A percentile compares a stretch with the other conserved stretches of the same genome.
These are phyloP conservation scores for Macropis europaea DNA, from an alignment of 2,888 invertebrate species.

Conservation along the genomic window DNA sequence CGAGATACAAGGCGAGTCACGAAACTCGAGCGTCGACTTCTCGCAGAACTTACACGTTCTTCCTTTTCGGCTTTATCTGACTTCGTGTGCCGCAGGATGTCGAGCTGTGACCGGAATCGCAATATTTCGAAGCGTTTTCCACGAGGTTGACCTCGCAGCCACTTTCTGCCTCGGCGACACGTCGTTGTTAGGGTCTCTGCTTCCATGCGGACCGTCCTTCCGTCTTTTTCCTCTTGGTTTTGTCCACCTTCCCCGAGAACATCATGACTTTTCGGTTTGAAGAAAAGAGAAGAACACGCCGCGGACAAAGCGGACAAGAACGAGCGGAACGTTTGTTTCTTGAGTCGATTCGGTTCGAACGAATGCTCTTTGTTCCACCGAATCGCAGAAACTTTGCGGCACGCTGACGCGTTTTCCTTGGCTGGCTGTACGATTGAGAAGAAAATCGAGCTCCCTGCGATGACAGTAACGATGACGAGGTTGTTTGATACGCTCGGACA, in stretches of 20 bases:
- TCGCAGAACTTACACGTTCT: conserved; percentile 42
- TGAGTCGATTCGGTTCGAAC: not conserved
- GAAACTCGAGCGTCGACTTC: conserved; percentile 32
- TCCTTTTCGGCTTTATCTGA: conserved; percentile 47
- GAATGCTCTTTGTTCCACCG: not conserved
- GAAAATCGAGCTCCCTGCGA: too few relatives aligned
- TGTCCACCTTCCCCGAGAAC: not conserved
- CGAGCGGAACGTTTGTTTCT: not conserved
- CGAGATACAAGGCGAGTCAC: conserved; percentile 31
- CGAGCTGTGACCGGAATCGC: conserved; percentile 61
- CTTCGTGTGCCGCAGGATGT: conserved; percentile 29
- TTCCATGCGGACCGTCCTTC: not conserved
- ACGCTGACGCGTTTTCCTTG: too few relatives aligned
- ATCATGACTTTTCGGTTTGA: not conserved
- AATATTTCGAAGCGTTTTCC: conserved; percentile 56
- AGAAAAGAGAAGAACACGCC: not conserved
- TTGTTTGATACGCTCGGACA: too few relatives aligned
- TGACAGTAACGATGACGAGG: too few relatives aligned
- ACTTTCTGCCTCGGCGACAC: conserved; percentile 5
- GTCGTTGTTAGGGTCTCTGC: conserved; percentile 22
- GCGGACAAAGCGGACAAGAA: not conserved
- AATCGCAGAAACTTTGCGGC: not conserved
- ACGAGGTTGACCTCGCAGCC: conserved; percentile 36
- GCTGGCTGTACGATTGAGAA: too few relatives aligned
- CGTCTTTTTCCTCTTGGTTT: not conserved